Conservation (phyloP, 2,888 invertebrate genomes). For the Drosophila dives region DNA sequence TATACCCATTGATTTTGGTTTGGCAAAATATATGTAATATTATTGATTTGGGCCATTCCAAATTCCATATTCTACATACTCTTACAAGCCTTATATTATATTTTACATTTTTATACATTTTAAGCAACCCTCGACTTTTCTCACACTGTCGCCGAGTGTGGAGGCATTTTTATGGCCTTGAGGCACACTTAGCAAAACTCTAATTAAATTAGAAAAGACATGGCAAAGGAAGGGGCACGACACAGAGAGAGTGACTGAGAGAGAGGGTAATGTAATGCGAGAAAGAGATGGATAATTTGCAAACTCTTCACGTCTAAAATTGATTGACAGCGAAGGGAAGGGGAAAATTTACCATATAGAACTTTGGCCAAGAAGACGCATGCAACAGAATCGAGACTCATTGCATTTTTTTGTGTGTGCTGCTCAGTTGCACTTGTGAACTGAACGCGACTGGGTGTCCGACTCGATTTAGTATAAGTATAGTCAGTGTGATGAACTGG, state of each 20-base stretch:
- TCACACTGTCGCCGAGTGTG: slow-evolving; percentile 13
- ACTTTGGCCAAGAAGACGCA: not conserved
- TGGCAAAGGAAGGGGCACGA: slow-evolving; percentile 25
- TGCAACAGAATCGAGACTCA: not conserved
- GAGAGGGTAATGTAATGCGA: not conserved
- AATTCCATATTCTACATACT: no score
- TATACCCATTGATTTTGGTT: no score
- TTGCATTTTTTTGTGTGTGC: slow-evolving; percentile 9
- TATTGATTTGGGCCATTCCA: not conserved
- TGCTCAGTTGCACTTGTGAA: slow-evolving; percentile 65
- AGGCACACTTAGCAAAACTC: slow-evolving; percentile 75
- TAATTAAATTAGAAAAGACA: slow-evolving; percentile 72
- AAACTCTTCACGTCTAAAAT: slow-evolving; percentile 53
- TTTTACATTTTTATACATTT: no score
- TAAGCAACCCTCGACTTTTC: slow-evolving; percentile 8
- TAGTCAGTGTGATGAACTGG: slow-evolving; percentile 81
- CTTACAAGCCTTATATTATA: slow-evolving; percentile 1
- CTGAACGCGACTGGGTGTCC: slow-evolving; percentile 49
- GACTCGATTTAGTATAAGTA: not conserved
- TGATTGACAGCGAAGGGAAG: slow-evolving; percentile 64
- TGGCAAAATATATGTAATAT: not conserved
- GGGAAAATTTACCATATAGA: not conserved
- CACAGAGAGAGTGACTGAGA: slow-evolving; percentile 14
- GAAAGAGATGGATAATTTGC: slow-evolving; percentile 19
- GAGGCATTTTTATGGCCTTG: slow-evolving; percentile 53